phyloP scores from a whole-genome alignment of 2,113 vertebrate species.

The Hippocampus abdominalis region DNA sequence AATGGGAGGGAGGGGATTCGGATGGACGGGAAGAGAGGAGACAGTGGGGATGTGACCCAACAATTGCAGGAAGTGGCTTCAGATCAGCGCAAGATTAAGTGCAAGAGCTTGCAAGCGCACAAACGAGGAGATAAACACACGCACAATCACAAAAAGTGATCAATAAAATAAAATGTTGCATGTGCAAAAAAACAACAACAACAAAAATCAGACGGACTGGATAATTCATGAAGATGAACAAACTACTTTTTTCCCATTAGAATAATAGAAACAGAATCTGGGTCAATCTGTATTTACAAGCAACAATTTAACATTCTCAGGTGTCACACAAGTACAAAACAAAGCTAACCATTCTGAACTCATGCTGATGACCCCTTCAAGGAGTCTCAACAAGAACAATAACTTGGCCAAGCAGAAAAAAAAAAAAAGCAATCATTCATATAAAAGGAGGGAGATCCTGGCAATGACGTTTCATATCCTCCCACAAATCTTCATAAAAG shows the following conservation, averaged over 20 bases:
- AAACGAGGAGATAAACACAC: constrained; percentile 63
- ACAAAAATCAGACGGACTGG: not conserved
- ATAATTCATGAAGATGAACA: not conserved
- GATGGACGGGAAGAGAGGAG: constrained; percentile 70
- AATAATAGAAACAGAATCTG: not conserved
- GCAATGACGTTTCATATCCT: constrained; percentile 32
- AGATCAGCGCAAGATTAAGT: constrained; percentile 63
- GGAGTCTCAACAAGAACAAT: not conserved
- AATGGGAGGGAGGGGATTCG: constrained; percentile 24
- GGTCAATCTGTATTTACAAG: not conserved
- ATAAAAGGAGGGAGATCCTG: constrained; percentile 1
- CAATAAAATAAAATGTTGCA: constrained; percentile 1
- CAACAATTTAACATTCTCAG: not conserved
- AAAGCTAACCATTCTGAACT: too few species aligned
- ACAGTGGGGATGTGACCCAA: constrained; percentile 66
- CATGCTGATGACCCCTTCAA: not conserved
- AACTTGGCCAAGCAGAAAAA: not conserved
- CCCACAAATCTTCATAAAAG: constrained; percentile 18
- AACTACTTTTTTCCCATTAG: not conserved
- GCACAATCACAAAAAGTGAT: constrained; percentile 22
- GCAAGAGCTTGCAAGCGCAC: constrained; percentile 36
- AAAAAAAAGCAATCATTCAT: not conserved
- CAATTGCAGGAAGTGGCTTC: constrained; percentile 73
- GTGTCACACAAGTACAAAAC: too few species aligned
- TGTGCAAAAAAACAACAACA: not conserved